Conservation (phyloP, 2,797 vertebrate species). For the Pseudochirops corinnae region DNA sequence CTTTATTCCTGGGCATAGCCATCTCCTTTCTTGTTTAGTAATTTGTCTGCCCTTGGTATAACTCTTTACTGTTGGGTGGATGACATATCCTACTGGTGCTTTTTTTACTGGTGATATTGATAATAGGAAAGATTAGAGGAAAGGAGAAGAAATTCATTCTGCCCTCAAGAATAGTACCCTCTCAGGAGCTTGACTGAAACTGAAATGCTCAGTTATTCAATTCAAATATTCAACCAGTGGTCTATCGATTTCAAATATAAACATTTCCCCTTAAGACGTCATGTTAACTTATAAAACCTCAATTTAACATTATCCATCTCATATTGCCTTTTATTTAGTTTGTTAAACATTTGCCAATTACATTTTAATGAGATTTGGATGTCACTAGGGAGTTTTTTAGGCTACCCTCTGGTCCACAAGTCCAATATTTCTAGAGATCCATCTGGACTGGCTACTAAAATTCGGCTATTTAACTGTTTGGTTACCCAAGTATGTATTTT, state of each 20-base stretch:
- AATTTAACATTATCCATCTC: not conserved
- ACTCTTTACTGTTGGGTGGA: not conserved
- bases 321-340: not conserved
- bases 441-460: not conserved
- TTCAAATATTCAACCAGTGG: not conserved
- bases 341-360: not conserved
- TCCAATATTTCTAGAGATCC: not conserved
- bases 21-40: not conserved
- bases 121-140: not conserved
- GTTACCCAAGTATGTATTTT: not conserved
- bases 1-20: not conserved
- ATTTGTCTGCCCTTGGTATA: not conserved
- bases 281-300: not conserved
- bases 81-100: not conserved
- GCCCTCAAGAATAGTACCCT: not conserved
- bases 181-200: no score
- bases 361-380: not conserved
- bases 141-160: not conserved
- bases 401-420: not conserved
- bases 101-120: not conserved
- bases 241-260: not conserved
- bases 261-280: not conserved
- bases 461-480: not conserved
- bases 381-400: not conserved
- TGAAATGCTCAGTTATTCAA: not conserved